A percentile compares a stretch with the other conserved stretches of the same genome.
phyloP scores from a whole-genome alignment of 2,797 vertebrate genomes.

The Balearica regulorum region DNA sequence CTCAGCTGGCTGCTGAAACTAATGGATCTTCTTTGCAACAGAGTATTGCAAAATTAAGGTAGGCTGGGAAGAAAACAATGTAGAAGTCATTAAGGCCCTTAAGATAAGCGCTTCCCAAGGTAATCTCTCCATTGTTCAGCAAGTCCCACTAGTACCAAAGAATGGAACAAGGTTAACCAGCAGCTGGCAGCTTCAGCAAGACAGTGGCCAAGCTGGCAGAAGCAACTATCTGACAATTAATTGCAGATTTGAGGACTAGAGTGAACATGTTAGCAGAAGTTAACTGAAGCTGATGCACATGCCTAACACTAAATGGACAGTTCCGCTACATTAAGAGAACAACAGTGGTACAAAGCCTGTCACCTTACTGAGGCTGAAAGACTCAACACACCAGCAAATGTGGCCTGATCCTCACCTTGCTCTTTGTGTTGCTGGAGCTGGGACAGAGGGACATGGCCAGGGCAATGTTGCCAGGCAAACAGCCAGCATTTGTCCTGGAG shows the following conservation, averaged over 20 bases:
- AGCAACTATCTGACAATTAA: not conserved
- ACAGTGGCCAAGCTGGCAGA: not conserved
- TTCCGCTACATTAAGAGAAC: not conserved
- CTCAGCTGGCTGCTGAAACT: conserved; percentile 27
- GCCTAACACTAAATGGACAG: not conserved
- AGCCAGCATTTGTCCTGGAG: not conserved
- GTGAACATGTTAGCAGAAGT: not conserved
- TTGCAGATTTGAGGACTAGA: not conserved
- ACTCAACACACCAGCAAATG: not conserved
- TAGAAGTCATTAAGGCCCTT: not conserved
- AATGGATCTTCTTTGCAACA: not conserved
- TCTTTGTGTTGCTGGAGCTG: not conserved
- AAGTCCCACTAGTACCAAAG: not conserved
- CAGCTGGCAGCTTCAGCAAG: not conserved
- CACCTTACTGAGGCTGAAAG: not conserved
- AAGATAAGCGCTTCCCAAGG: not conserved
- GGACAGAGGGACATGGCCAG: not conserved
- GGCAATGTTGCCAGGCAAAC: not conserved
- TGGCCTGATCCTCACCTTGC: rapidly evolving
- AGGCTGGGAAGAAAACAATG: not conserved
- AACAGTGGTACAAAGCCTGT: not conserved
- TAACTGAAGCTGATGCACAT: not conserved
- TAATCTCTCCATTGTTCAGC: not conserved
- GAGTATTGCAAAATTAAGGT: not conserved
- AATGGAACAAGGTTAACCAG: not conserved